Percentiles rank a stretch among this genome's conserved stretches.
phyloP scores from a whole-genome alignment of 2,888 invertebrate genomes.

The Hydriomena furcata region DNA sequence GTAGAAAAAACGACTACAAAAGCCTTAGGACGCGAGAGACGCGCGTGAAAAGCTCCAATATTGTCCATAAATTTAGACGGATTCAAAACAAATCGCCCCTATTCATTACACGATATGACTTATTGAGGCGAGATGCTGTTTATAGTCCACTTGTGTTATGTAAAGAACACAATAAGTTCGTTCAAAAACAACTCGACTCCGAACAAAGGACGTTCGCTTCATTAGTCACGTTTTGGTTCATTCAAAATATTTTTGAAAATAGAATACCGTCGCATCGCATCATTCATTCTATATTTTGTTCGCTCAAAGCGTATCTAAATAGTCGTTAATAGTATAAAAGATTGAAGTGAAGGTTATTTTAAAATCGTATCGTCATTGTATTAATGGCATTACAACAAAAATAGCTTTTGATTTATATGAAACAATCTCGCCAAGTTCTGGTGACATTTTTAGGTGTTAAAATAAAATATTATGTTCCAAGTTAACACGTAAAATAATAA shows the following conservation, averaged over 20 bases:
- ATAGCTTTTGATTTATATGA: conserved; percentile 14
- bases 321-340: conserved; percentile 4
- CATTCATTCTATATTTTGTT: conserved; percentile 42
- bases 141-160: conserved; percentile 75
- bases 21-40: conserved; percentile 74
- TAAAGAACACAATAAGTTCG: conserved; percentile 65
- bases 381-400: background rate
- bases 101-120: conserved; percentile 83
- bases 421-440: background rate
- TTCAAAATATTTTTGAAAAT: conserved; percentile 33
- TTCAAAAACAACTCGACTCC: conserved; percentile 56
- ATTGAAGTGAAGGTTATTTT: conserved; percentile 9
- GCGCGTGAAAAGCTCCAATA: conserved; percentile 77
- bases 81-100: conserved; percentile 84
- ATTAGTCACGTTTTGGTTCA: conserved; percentile 70
- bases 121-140: conserved; percentile 71
- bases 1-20: conserved; percentile 80
- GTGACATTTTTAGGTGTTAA: conserved; percentile 26
- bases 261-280: conserved; percentile 23
- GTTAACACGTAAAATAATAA: conserved; percentile 2
- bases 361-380: conserved; percentile 3
- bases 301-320: conserved; percentile 40
- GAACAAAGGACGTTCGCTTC: conserved; percentile 65
- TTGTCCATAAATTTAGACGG: conserved; percentile 80
- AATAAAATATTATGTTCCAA: conserved; percentile 23